phyloP scores from a whole-genome alignment of 2,797 vertebrate species.

The Syngnathus rostellatus region DNA sequence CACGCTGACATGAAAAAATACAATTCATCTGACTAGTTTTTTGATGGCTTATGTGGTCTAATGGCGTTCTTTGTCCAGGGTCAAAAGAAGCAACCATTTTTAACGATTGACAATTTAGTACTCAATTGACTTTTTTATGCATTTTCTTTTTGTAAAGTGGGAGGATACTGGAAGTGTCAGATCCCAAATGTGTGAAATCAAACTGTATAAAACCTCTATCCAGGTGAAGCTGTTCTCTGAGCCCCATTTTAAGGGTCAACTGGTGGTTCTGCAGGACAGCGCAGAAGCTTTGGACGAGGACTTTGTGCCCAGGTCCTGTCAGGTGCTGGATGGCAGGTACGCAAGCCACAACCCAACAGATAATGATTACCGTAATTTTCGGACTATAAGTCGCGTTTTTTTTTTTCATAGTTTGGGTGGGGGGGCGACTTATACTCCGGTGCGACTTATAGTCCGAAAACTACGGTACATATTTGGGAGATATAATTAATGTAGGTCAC shows the following conservation, averaged over 20 bases:
- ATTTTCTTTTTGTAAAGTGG: not conserved
- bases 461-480: not conserved
- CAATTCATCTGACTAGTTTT: not conserved
- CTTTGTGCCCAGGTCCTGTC: constrained; percentile 80
- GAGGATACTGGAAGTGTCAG: not conserved
- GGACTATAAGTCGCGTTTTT: no score
- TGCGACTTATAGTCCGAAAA: no score
- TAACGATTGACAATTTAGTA: no score
- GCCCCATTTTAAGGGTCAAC: constrained; percentile 76
- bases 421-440: no score
- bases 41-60: no score
- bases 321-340: constrained; percentile 84
- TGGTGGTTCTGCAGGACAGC: constrained; percentile 73
- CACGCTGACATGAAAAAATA: not conserved
- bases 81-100: no score
- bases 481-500: not conserved
- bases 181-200: not conserved
- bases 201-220: not conserved
- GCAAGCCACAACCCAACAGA: not conserved
- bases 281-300: constrained; percentile 66
- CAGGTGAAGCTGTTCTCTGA: constrained; percentile 90
- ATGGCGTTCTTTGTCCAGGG: no score
- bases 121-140: no score
- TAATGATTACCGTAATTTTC: not conserved
- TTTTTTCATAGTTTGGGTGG: no score